Percentiles rank a stretch among this genome's conserved stretches.
These are phyloP conservation scores for Poeciliopsis infans DNA, from an alignment of 2,797 vertebrate genomes.

Conservation along the genomic window DNA sequence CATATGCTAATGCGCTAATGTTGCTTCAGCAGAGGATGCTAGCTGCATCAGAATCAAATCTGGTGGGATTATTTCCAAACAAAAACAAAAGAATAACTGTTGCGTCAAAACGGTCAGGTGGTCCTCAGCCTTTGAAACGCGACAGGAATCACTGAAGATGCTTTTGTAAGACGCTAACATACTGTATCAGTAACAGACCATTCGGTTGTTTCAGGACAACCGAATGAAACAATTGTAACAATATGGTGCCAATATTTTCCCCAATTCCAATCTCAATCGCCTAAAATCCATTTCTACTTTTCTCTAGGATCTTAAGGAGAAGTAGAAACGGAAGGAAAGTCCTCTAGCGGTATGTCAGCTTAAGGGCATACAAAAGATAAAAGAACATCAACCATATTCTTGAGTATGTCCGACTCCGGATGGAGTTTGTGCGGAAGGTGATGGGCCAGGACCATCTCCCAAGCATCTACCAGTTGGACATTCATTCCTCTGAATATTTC, in stretches of 20 bases:
- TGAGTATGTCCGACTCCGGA: conserved; percentile 86
- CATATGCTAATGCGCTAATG: background rate
- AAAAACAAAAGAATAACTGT: no score
- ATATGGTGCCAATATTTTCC: background rate
- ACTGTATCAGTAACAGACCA: no score
- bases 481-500: conserved; percentile 88
- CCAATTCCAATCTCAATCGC: background rate
- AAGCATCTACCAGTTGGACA: conserved; percentile 89
- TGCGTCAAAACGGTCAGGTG: no score
- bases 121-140: background rate
- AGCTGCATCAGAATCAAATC: background rate
- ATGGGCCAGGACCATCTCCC: conserved; percentile 93
- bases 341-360: no score
- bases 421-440: conserved; percentile 88
- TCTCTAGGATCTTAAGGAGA: background rate
- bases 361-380: conserved; percentile 85
- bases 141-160: background rate
- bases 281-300: background rate
- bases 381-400: conserved; percentile 88
- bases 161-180: background rate
- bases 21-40: background rate
- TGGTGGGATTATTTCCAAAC: no score
- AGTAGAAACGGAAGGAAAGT: no score
- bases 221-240: background rate
- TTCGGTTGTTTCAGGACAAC: no score